Percentiles rank a stretch among this genome's conserved stretches.
Conservation (phyloP, 2,113 vertebrate species). For the Arvicanthis niloticus region DNA sequence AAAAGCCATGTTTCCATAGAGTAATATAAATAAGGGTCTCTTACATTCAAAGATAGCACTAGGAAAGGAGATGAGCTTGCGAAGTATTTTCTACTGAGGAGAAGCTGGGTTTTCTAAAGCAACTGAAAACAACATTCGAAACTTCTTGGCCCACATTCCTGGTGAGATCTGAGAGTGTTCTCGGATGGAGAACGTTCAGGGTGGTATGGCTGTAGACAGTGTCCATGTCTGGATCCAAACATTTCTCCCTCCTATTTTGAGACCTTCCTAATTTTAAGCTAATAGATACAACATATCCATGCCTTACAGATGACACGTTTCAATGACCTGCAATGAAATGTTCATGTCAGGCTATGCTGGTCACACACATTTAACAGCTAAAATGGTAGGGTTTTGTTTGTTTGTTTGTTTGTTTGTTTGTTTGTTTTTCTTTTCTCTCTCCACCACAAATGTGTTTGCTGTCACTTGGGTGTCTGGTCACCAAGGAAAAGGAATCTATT, state of each 20-base stretch:
- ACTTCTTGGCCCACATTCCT: not conserved
- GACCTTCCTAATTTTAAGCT: not conserved
- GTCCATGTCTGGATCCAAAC: constrained; percentile 13
- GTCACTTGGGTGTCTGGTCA: not conserved
- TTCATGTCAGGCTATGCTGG: not conserved
- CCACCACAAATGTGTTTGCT: not conserved
- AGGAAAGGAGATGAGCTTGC: not conserved
- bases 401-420: too few relatives aligned
- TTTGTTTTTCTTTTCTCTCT: not conserved
- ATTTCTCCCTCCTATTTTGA: not conserved
- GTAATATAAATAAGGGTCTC: not conserved
- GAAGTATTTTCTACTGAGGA: not conserved
- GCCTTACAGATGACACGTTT: not conserved
- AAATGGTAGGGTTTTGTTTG: not conserved
- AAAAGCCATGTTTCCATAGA: not conserved
- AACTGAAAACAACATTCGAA: not conserved
- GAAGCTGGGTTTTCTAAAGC: not conserved
- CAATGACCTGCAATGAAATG: not conserved
- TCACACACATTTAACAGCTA: not conserved
- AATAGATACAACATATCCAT: not conserved
- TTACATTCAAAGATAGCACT: not conserved
- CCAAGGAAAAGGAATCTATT: not conserved
- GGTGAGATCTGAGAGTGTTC: not conserved
- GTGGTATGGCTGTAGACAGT: not conserved
- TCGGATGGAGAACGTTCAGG: too few relatives aligned